Evolutionary conservation across 2,888 invertebrate species (phyloP).

Genomic region (Chesias legatella): DNA sequence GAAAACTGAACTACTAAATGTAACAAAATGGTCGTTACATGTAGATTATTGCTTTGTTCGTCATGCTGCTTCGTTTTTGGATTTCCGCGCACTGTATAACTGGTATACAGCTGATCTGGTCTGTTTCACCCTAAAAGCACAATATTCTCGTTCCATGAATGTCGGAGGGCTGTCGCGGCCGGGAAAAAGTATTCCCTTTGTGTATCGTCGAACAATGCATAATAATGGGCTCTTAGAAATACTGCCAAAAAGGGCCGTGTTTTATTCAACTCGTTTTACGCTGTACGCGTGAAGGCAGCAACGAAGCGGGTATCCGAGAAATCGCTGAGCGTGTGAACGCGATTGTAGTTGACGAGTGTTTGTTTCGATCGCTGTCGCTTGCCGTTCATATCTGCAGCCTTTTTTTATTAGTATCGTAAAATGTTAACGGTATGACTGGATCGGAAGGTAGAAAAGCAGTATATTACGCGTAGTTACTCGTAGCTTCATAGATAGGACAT

Average conservation of each 20-base stretch:
- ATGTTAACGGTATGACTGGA: slow-evolving; percentile 44
- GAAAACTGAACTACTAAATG: too few relatives aligned
- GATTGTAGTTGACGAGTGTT: background rate
- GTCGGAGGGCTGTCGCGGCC: slow-evolving; percentile 31
- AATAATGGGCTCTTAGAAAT: slow-evolving; percentile 36
- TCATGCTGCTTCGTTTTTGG: too few relatives aligned
- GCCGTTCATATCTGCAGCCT: slow-evolving; percentile 1
- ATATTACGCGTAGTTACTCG: slow-evolving; percentile 50
- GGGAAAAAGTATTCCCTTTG: slow-evolving; percentile 35
- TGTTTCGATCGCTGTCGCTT: too few relatives aligned
- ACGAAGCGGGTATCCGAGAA: background rate
- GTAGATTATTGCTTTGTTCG: too few relatives aligned
- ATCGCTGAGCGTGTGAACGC: background rate
- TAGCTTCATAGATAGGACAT: slow-evolving; percentile 70
- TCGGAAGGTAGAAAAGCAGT: slow-evolving; percentile 40
- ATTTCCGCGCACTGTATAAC: too few relatives aligned
- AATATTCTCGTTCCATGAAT: slow-evolving; percentile 32
- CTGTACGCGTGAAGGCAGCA: too few relatives aligned
- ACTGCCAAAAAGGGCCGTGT: slow-evolving; percentile 36
- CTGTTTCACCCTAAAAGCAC: slow-evolving; percentile 18
- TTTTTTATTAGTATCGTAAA: slow-evolving; percentile 29
- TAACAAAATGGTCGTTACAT: too few relatives aligned
- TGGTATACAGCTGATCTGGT: too few relatives aligned
- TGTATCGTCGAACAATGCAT: slow-evolving; percentile 41
- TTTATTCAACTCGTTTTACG: slow-evolving; percentile 24